These are phyloP conservation scores for Brachypteracias leptosomus DNA, from an alignment of 2,113 vertebrate genomes.

Conservation along the genomic window DNA sequence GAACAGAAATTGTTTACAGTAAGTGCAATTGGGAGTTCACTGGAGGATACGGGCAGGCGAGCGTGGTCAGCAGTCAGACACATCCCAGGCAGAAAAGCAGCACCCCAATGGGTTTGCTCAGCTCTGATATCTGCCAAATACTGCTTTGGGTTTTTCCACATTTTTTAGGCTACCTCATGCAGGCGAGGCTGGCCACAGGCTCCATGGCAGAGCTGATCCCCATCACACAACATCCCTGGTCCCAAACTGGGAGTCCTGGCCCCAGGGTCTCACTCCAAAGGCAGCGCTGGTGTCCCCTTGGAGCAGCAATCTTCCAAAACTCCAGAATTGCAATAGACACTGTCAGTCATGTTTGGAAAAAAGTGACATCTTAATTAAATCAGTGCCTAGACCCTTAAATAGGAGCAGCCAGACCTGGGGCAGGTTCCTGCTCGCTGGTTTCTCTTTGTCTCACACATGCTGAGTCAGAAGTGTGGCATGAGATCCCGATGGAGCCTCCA, in stretches of 20 bases:
- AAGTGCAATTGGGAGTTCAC: not conserved
- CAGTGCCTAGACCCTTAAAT: not conserved
- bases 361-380: not conserved
- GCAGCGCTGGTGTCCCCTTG: not conserved
- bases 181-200: rapidly evolving
- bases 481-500: not conserved
- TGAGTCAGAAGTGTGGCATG: not conserved
- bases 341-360: not conserved
- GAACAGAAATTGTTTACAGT: not conserved
- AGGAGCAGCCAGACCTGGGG: not conserved
- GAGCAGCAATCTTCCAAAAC: not conserved
- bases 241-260: not conserved
- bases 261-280: too few relatives aligned
- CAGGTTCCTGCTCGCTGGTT: not conserved
- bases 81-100: not conserved
- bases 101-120: not conserved
- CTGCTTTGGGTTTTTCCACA: rapidly evolving
- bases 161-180: not conserved
- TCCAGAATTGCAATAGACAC: rapidly evolving
- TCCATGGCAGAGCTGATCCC: not conserved
- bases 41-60: not conserved
- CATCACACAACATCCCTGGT: rapidly evolving
- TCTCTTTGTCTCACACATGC: not conserved
- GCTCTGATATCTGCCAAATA: not conserved
- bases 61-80: not conserved